Conservation (phyloP, 2,888 invertebrate species). For the Arge pagana region DNA sequence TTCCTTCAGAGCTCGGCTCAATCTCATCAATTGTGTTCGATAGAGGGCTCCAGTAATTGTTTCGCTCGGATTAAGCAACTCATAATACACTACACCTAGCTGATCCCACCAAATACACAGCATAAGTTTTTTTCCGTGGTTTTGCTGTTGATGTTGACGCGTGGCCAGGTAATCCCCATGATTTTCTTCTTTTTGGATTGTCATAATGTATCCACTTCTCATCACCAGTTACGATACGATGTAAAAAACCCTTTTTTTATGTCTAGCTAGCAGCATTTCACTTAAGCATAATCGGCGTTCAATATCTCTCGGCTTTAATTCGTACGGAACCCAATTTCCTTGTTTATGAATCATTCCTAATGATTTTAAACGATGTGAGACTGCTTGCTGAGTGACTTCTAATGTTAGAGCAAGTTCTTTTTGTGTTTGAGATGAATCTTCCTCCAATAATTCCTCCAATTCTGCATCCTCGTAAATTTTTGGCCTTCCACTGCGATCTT, state of each 20-base stretch:
- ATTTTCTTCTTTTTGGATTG: no score
- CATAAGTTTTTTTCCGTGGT: background rate
- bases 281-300: no score
- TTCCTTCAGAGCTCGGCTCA: slow-evolving; percentile 22
- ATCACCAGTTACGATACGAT: no score
- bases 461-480: slow-evolving; percentile 32
- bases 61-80: slow-evolving; percentile 24
- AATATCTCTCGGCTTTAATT: no score
- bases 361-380: slow-evolving; percentile 9
- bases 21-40: slow-evolving; percentile 26
- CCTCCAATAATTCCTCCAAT: slow-evolving; percentile 34
- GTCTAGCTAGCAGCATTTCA: no score
- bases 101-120: background rate
- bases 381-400: slow-evolving; percentile 21
- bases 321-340: slow-evolving; percentile 18
- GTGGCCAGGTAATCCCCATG: no score
- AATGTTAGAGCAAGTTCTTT: slow-evolving; percentile 31
- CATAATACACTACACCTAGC: slow-evolving; percentile 22
- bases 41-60: slow-evolving; percentile 25
- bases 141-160: no score
- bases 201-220: no score
- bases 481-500: slow-evolving; percentile 31
- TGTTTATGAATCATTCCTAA: slow-evolving; percentile 12
- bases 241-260: no score
- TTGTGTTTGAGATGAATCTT: slow-evolving; percentile 34